Base-by-base conservation (phyloP, 2,888 invertebrate genomes). In the Hybos culiciformis region DNA sequence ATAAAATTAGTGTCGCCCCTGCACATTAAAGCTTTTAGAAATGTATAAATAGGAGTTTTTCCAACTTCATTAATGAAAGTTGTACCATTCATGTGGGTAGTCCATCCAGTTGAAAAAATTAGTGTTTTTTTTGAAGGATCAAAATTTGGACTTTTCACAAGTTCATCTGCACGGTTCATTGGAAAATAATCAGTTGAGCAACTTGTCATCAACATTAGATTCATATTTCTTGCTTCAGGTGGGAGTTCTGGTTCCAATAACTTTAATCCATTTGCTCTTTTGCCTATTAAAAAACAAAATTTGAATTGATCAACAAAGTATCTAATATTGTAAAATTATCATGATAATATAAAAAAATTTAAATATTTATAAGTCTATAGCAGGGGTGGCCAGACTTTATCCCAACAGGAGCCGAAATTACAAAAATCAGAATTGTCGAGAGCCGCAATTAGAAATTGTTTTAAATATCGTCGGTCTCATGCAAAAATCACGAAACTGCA, bases 21-120 rank as follows among this genome's bases (percentile, higher is more conserved):
- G 38, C 62, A 61, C 18, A 50, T 54, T 42, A 60, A 66, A 20
- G 64, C 66, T 42, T 58, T 50, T n/a, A n/a, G n/a, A n/a, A n/a
- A n/a, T n/a, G n/a, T n/a, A n/a, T n/a, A n/a, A n/a, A n/a, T n/a
- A n/a, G n/a, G n/a, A n/a, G n/a, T n/a, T 57, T n/a, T n/a, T 9
- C 56, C 56, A 14, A 65, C 43, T 1, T 44, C 50, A 15, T 57
- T 54, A 36, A 64, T 59, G 15, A 54, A 46, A 4, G 14, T 55
- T 5, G 56, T 51, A 3, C 57, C 58, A 46, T 60, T 60, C 6
- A 64, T 52, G 11, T 54, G 59, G 4, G 63, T 63, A 3, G 55
- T 57, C 66, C 66, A 66, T 5, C 66, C 66, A 4, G 66, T 64
- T 17, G 61, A 59, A 41, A 66, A 47, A 14, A 66, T 56, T 7